Evolutionary conservation across 2,888 invertebrate species (phyloP).

Genomic region (Aspidiotus rigidus): DNA sequence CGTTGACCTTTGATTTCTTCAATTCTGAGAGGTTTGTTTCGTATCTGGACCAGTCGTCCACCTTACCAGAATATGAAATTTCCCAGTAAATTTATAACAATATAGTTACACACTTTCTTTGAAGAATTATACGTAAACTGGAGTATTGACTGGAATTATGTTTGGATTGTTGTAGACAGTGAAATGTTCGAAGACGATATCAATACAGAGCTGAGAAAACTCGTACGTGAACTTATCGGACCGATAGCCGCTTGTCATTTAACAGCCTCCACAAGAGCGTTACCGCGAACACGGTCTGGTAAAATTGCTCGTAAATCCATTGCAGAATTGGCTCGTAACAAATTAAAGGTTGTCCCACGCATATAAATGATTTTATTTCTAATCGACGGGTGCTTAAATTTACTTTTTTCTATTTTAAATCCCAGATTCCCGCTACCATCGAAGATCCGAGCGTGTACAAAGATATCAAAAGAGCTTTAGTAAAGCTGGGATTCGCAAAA

Average conservation of each 20-base stretch:
- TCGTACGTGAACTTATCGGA: slow-evolving; percentile 60
- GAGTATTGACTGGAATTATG: too few species aligned
- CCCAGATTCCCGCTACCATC: slow-evolving; percentile 68
- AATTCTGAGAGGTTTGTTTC: too few species aligned
- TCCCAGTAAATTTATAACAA: too few species aligned
- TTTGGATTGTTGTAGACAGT: slow-evolving; percentile 43
- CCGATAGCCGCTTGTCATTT: slow-evolving; percentile 82
- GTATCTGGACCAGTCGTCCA: too few species aligned
- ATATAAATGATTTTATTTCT: background rate
- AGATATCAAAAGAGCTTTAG: slow-evolving; percentile 65
- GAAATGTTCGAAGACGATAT: slow-evolving; percentile 49
- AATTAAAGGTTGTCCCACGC: slow-evolving; percentile 53
- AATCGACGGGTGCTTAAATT: background rate
- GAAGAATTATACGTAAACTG: too few species aligned
- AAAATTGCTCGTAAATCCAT: slow-evolving; percentile 74
- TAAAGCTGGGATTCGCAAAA: slow-evolving; percentile 61
- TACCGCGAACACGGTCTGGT: slow-evolving; percentile 83
- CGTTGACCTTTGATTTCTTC: too few species aligned
- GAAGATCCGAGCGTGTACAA: slow-evolving; percentile 76
- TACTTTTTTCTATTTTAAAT: slow-evolving; percentile 36
- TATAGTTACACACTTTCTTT: too few species aligned
- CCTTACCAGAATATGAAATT: too few species aligned
- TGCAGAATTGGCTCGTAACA: slow-evolving; percentile 71
- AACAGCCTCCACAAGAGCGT: slow-evolving; percentile 64
- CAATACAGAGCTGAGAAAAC: slow-evolving; percentile 49